These are phyloP conservation scores for Chelonus insularis DNA, from an alignment of 1,140 invertebrate genomes.

Conservation along the genomic window DNA sequence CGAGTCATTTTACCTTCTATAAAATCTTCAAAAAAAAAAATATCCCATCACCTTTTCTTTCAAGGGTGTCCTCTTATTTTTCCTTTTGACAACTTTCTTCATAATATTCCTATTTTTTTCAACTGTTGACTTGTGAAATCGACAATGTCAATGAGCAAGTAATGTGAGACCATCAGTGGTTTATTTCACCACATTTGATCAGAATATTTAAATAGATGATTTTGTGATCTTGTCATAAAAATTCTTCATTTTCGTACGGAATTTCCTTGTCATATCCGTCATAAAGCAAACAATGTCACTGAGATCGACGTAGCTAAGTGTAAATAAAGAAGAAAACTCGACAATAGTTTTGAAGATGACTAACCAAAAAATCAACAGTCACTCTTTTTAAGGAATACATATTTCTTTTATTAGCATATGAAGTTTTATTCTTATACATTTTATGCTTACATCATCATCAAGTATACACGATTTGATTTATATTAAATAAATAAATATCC, in stretches of 20 bases:
- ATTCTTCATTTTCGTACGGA: slow-evolving; percentile 15
- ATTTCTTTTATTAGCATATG: too few relatives aligned
- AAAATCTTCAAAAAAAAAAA: too few relatives aligned
- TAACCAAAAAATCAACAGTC: neutral
- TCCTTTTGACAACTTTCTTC: too few relatives aligned
- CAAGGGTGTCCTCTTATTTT: too few relatives aligned
- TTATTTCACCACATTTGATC: slow-evolving; percentile 9
- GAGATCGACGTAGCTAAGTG: neutral
- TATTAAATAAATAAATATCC: too few relatives aligned
- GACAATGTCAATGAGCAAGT: too few relatives aligned
- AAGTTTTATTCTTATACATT: too few relatives aligned
- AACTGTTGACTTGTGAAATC: too few relatives aligned
- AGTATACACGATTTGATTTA: neutral
- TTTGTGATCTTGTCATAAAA: slow-evolving; percentile 19
- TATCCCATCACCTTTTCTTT: too few relatives aligned
- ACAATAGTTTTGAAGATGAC: neutral
- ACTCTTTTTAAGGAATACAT: too few relatives aligned
- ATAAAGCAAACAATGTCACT: neutral
- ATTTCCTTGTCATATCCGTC: slow-evolving; percentile 25
- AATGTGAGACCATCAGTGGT: slow-evolving; percentile 1
- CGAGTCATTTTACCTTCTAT: too few relatives aligned
- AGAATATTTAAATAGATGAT: neutral
- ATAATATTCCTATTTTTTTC: too few relatives aligned
- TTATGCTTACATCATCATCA: neutral
- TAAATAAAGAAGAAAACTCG: neutral